Base-by-base conservation (phyloP, 1,140 invertebrate genomes). In the Trissolcus basalis region DNA sequence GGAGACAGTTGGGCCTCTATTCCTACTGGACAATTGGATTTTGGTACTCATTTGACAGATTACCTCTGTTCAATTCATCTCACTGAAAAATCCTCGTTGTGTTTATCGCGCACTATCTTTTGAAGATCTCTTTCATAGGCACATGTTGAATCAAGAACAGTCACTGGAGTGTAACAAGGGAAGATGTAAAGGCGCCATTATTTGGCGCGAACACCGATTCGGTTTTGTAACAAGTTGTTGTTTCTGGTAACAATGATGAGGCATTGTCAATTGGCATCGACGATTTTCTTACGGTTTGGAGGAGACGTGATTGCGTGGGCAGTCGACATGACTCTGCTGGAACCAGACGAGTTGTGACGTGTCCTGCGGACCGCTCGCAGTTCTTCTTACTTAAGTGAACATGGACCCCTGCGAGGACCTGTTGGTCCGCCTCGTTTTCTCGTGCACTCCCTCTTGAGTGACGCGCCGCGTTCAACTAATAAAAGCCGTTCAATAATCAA, bases 331-430 rank as follows among this genome's bases (percentile, higher is more conserved):
- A 9, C 45, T 32, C 27, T 36, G 45, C 47, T 43, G 11, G 32
- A 32, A 15, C 15, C 4, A 33, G 33, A 47, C 33, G 36, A 35
- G 45, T 39, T 16, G 41, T 19, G 11, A 43, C 16, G 14, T n/a
- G 45, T 65, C 45, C 61, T 51, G 51, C 41, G 44, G 58, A 84
- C 84, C 84, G 45, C 83, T 81, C 51, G 79, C 80, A 61, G 85
- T 54, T 82, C 79, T 82, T 79, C 86, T 83, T 83, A 87, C 85
- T 87, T 83, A 85, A 86, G 80, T 77, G 81, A 81, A 86, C 84
- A 84, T 64, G 67, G 82, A 80, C 79, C 74, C 84, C 83, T 55
- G 71, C 77, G 58, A 54, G 43, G 82, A 83, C 56, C 72, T 55
- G 41, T 44, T 53, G 71, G 77, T 27, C 6, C 19, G 39, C 59